Evolutionary conservation across 2,797 vertebrate species (phyloP), one percentile per base, ranked within the genome.

Genomic region (Ctenopoma multispine): DNA sequence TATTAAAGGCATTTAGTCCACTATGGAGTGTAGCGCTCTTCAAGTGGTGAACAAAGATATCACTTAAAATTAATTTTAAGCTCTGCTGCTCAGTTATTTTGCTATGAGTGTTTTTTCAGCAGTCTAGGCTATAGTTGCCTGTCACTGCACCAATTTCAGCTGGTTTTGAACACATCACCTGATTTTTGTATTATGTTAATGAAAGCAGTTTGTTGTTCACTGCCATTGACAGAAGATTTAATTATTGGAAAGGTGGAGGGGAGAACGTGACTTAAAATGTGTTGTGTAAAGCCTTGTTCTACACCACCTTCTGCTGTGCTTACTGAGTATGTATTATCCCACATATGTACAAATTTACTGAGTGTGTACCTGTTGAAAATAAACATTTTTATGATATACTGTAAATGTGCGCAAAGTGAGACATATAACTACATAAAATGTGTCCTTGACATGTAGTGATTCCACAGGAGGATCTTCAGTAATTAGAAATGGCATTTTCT

Each of bases 321-420:
- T 46, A 44, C 46, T 58, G 29, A 69, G n/a, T 34, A 36, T 61
- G 46, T 63, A 43, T n/a, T 34, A n/a, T 41, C 44, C n/a, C 34
- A 38, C 38, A 24, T 38, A 55, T 20, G n/a, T 71, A 69, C 61
- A 63, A 60, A 66, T 58, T 73, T 48, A 79, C 68, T 18, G 21
- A 44, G 21, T 18, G 6, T n/a, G 29, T 24, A 15, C 29, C 12
- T 27, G 20, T 40, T 56, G n/a, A n/a, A n/a, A n/a, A n/a, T 21
- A n/a, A 58, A 12, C 20, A 1, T 7, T 41, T 63, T 44, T 13
- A 38, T 63, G 20, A 31, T 29, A 6, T n/a, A 46, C 44, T 46
- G 9, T 15, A 75, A 54, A 66, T n/a, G 5, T 27, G 34, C 17
- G n/a, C 10, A 31, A 59, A 70, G 38, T 62, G 18, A 58, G 34